Evolutionary conservation across 2,797 vertebrate genomes (phyloP).

Genomic region (Anisognathus igniventris): DNA sequence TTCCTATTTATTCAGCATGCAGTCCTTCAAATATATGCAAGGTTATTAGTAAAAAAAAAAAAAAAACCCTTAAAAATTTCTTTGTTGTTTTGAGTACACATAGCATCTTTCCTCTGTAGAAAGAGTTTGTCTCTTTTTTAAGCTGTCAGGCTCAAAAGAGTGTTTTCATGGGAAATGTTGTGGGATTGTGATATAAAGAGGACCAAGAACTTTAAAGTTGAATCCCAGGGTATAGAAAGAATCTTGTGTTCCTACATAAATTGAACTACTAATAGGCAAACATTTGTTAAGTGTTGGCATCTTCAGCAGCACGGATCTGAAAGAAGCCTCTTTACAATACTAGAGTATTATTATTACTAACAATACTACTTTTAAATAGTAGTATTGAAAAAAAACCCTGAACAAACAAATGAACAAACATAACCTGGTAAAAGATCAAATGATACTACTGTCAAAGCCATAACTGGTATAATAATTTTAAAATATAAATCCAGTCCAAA

Average conservation of each 20-base stretch:
- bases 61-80: background rate
- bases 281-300: background rate
- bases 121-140: background rate
- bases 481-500: background rate
- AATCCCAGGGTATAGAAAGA: background rate
- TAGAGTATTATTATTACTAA: background rate
- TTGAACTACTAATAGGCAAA: background rate
- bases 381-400: accelerated
- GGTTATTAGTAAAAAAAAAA: background rate
- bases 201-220: background rate
- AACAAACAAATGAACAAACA: background rate
- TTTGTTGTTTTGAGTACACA: background rate
- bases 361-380: background rate
- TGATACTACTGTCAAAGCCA: background rate
- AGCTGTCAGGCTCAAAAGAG: background rate
- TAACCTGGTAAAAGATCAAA: background rate
- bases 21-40: background rate
- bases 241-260: background rate
- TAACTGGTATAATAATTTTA: background rate
- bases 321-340: background rate
- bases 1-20: background rate
- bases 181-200: background rate
- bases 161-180: background rate
- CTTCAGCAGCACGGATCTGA: background rate
- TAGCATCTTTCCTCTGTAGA: background rate